Evolutionary conservation across 2,797 vertebrate species (phyloP).

Genomic region (Poecilia velifera): DNA sequence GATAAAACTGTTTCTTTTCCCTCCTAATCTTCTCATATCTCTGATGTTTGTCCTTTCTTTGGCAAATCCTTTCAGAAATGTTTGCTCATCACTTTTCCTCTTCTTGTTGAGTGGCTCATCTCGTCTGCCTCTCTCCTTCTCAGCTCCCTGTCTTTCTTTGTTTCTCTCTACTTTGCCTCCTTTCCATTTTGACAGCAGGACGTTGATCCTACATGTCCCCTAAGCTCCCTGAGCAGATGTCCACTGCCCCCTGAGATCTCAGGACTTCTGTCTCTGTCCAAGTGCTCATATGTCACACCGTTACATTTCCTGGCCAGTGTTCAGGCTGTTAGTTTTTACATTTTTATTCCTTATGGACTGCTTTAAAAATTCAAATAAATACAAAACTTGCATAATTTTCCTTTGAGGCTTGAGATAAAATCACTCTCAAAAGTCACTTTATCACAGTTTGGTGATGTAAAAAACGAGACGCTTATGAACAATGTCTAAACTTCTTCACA

Average conservation of each 20-base stretch:
- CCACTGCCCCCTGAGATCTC: constrained; percentile 37
- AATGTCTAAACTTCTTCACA: not conserved
- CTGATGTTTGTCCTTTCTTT: constrained; percentile 16
- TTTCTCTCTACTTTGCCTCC: constrained; percentile 13
- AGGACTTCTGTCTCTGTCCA: constrained; percentile 1
- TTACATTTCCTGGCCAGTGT: not conserved
- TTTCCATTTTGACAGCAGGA: constrained; percentile 34
- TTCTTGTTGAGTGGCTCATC: constrained; percentile 5
- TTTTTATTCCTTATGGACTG: not conserved
- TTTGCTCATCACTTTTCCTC: constrained; percentile 47
- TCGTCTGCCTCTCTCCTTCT: constrained; percentile 17
- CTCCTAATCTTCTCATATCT: not conserved
- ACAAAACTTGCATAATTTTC: not conserved
- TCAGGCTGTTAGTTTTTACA: not conserved
- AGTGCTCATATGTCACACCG: constrained; percentile 4
- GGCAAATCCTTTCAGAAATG: constrained; percentile 42
- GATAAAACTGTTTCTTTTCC: not conserved
- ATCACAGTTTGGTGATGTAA: not conserved
- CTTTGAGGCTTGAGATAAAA: not conserved
- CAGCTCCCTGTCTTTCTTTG: constrained; percentile 15
- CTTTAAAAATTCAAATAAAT: not conserved
- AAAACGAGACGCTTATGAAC: not conserved
- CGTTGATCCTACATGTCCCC: constrained; percentile 38
- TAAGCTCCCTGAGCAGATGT: constrained; percentile 43
- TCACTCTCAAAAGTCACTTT: not conserved